A percentile compares a stretch with the other conserved stretches of the same genome.
Conservation (phyloP, 2,797 vertebrate species). For the Sebastes diaconus region DNA sequence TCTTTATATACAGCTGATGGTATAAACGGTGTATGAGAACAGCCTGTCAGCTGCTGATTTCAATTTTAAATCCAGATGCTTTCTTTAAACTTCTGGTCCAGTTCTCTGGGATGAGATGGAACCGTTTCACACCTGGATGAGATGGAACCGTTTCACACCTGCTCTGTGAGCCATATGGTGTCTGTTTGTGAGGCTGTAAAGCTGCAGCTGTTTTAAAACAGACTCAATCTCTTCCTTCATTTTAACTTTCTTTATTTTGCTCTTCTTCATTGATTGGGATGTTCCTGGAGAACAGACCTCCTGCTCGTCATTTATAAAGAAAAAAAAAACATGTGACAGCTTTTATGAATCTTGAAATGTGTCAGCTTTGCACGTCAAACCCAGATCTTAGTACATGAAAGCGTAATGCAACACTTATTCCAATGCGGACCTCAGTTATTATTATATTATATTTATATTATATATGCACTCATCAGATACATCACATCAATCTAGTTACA, state of each 20-base stretch:
- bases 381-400: background rate
- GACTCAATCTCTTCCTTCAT: background rate
- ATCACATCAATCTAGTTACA: background rate
- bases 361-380: background rate
- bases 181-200: conserved; percentile 24
- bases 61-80: conserved; percentile 25
- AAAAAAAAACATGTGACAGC: background rate
- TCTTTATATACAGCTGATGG: too few species aligned
- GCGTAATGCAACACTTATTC: background rate
- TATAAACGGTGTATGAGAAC: too few species aligned
- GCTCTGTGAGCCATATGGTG: conserved; percentile 21
- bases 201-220: background rate
- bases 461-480: background rate
- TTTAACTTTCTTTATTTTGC: background rate
- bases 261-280: background rate
- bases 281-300: background rate
- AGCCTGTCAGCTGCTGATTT: background rate
- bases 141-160: conserved; percentile 23
- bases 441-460: too few species aligned
- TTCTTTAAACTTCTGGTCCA: background rate
- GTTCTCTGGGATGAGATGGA: background rate
- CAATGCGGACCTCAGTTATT: background rate
- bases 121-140: background rate
- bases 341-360: background rate
- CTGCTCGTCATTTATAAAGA: background rate